Percentiles rank a stretch among this genome's conserved stretches.
Conservation (phyloP, 2,797 vertebrate genomes). For the Dicrostonyx torquatus region DNA sequence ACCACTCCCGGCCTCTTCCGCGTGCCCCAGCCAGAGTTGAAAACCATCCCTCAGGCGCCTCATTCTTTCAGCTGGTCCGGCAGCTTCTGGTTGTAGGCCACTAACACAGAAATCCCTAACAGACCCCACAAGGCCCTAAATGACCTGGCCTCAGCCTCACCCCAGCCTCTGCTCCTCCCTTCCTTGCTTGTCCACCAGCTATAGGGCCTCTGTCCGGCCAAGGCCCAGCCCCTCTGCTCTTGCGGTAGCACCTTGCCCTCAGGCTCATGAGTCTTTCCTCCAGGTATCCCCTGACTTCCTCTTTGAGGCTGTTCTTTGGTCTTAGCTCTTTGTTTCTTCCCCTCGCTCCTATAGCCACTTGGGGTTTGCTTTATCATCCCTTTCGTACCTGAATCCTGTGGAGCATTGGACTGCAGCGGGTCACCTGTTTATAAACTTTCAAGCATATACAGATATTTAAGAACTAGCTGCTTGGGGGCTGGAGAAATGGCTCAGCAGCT, state of each 20-base stretch:
- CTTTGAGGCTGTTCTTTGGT: neutral
- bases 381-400: neutral
- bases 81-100: neutral
- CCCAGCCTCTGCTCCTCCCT: neutral
- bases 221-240: neutral
- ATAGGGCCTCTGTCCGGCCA: neutral
- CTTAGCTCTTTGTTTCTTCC: neutral
- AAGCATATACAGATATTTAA: slow-evolving; percentile 2
- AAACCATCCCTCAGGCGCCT: neutral
- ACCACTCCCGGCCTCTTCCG: too few relatives aligned
- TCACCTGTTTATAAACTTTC: neutral
- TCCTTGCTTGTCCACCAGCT: neutral
- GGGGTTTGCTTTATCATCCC: neutral
- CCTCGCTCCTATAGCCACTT: neutral
- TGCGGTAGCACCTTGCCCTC: neutral
- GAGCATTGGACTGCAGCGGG: neutral
- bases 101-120: neutral
- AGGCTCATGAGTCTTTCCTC: neutral
- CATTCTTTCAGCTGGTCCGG: neutral
- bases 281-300: neutral
- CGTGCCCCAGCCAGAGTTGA: neutral
- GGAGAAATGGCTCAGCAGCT: neutral
- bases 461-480: neutral
- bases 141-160: neutral
- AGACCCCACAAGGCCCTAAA: neutral